Evolutionary conservation across 2,888 invertebrate species (phyloP).

Genomic region (Pandemis cinnamomeana): DNA sequence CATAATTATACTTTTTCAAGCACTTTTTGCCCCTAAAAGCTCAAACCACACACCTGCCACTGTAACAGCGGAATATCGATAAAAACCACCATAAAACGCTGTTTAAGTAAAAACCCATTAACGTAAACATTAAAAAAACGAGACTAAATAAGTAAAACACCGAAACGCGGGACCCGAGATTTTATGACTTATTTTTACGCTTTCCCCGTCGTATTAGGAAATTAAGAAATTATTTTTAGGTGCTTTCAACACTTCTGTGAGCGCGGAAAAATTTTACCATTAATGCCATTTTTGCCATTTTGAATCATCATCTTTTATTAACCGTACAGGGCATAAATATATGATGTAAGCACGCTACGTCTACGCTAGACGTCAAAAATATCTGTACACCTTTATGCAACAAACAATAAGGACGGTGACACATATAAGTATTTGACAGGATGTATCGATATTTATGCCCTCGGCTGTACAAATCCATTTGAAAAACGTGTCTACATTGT

Average conservation of each 20-base stretch:
- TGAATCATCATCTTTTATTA: background rate
- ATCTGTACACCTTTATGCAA: too few relatives aligned
- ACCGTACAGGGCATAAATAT: too few relatives aligned
- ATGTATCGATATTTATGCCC: too few relatives aligned
- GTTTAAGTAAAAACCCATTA: constrained; percentile 74
- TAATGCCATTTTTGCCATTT: background rate
- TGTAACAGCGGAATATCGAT: constrained; percentile 58
- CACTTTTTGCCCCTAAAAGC: constrained; percentile 46
- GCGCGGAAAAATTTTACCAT: constrained; percentile 17
- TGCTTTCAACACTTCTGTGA: constrained; percentile 43
- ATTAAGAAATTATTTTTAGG: constrained; percentile 45
- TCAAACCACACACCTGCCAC: constrained; percentile 54
- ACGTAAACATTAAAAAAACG: constrained; percentile 63
- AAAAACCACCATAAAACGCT: constrained; percentile 59
- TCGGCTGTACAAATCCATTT: background rate
- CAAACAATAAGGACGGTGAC: too few relatives aligned
- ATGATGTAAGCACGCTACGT: background rate
- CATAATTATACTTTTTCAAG: constrained; percentile 56
- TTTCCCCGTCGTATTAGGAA: constrained; percentile 43
- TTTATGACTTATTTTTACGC: constrained; percentile 49
- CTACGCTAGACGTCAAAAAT: too few relatives aligned
- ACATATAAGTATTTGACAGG: too few relatives aligned
- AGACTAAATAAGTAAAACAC: constrained; percentile 56
- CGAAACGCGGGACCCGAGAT: constrained; percentile 49
- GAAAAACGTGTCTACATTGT: background rate